Conservation (phyloP, 2,888 invertebrate genomes). For the Drosophila macrospina region DNA sequence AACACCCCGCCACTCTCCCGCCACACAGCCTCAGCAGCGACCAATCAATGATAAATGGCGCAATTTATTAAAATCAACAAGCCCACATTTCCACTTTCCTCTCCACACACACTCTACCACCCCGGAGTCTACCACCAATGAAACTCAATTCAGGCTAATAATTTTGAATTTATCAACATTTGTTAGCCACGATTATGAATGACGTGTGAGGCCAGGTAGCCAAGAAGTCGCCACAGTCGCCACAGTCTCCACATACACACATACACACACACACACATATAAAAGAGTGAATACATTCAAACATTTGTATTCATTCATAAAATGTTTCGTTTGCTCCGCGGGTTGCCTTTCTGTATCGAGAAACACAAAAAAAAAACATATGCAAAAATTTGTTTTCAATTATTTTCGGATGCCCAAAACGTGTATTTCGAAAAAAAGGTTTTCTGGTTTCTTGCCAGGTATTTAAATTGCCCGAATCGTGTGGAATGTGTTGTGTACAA, state of each 20-base stretch:
- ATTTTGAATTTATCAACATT: constrained; percentile 81
- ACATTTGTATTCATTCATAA: constrained; percentile 67
- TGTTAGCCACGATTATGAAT: constrained; percentile 80
- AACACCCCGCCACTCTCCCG: background rate
- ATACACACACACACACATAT: no score
- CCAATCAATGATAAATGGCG: constrained; percentile 71
- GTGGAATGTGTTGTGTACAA: constrained; percentile 48
- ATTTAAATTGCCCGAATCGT: background rate
- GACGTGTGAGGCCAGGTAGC: constrained; percentile 77
- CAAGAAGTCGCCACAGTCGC: constrained; percentile 57
- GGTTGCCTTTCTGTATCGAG: constrained; percentile 4
- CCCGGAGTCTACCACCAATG: constrained; percentile 4
- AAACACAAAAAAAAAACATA: constrained; percentile 23
- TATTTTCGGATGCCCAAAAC: constrained; percentile 35
- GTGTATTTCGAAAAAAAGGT: constrained; percentile 33
- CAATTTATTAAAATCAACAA: constrained; percentile 80
- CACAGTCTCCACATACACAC: background rate
- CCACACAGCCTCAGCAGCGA: background rate
- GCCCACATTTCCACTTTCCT: constrained; percentile 37
- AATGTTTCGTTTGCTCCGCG: constrained; percentile 40
- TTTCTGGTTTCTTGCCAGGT: constrained; percentile 25
- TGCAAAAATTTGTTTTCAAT: constrained; percentile 62
- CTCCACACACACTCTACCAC: background rate
- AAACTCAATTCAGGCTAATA: constrained; percentile 66
- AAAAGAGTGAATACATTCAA: constrained; percentile 1